These are phyloP conservation scores for Gallinago paraguaiae DNA, from an alignment of 2,113 vertebrate genomes.

Conservation along the genomic window DNA sequence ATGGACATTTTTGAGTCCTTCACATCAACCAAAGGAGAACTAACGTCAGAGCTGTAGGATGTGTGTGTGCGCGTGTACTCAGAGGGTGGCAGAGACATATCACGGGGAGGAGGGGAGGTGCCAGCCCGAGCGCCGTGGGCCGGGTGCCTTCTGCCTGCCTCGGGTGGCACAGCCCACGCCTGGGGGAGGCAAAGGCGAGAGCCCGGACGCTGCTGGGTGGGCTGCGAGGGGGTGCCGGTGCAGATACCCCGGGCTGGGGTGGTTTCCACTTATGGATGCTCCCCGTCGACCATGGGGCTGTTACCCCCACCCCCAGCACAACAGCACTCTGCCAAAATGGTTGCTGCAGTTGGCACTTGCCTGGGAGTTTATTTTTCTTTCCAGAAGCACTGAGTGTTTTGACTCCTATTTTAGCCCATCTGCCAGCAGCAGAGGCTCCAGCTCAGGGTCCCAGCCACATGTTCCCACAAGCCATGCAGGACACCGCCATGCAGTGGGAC, in stretches of 20 bases:
- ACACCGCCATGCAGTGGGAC: fast-evolving
- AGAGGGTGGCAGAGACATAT: neutral
- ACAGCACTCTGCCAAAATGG: neutral
- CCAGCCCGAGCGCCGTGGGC: neutral
- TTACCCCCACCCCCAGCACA: neutral
- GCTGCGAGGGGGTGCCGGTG: fast-evolving
- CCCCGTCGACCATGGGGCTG: neutral
- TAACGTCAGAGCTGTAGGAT: neutral
- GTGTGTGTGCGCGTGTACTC: neutral
- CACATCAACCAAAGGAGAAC: neutral
- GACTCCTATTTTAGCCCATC: neutral
- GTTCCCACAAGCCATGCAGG: fast-evolving
- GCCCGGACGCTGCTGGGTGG: fast-evolving
- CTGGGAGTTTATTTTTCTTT: constrained; percentile 6
- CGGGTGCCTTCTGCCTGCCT: neutral
- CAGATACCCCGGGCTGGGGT: neutral
- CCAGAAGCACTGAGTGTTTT: neutral
- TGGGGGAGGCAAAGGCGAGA: neutral
- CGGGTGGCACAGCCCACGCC: fast-evolving
- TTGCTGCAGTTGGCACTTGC: neutral
- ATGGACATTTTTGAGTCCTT: constrained; percentile 57
- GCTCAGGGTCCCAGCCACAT: fast-evolving
- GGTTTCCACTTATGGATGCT: neutral
- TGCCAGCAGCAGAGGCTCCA: neutral
- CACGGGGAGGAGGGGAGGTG: neutral